A percentile compares a stretch with the other conserved stretches of the same genome.
Evolutionary conservation across 2,113 vertebrate species (phyloP).

Genomic region (Cyanoramphus novaezelandiae): DNA sequence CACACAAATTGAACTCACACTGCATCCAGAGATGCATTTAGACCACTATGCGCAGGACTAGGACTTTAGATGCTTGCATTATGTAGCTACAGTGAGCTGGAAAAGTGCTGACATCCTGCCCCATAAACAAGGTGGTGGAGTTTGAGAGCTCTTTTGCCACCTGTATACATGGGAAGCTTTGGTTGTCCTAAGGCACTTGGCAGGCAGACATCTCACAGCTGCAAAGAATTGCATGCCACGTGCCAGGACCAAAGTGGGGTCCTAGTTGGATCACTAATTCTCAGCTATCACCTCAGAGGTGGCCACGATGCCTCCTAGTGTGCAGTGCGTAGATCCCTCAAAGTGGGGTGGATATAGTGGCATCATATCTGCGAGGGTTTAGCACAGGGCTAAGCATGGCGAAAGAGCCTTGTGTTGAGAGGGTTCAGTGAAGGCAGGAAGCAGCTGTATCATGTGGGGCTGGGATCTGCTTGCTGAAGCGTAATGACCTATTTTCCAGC

Average conservation of each 20-base stretch:
- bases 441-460: constrained; percentile 46
- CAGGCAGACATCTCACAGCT: neutral
- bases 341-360: neutral
- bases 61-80: neutral
- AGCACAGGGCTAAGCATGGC: neutral
- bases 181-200: neutral
- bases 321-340: neutral
- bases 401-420: neutral
- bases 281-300: neutral
- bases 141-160: neutral
- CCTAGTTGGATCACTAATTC: neutral
- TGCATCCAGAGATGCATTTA: neutral
- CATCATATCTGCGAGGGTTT: neutral
- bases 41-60: neutral
- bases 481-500: constrained; percentile 72
- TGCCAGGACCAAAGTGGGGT: neutral
- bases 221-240: neutral
- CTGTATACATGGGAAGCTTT: neutral
- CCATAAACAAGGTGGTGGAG: neutral
- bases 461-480: constrained; percentile 52
- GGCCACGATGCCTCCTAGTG: neutral
- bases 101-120: neutral
- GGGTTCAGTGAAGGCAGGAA: neutral
- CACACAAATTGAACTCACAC: neutral
- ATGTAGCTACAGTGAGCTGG: neutral